These are phyloP conservation scores for Crossaster papposus DNA, from an alignment of 53 echinoderm and acorn worm genomes.

Conservation along the genomic window DNA sequence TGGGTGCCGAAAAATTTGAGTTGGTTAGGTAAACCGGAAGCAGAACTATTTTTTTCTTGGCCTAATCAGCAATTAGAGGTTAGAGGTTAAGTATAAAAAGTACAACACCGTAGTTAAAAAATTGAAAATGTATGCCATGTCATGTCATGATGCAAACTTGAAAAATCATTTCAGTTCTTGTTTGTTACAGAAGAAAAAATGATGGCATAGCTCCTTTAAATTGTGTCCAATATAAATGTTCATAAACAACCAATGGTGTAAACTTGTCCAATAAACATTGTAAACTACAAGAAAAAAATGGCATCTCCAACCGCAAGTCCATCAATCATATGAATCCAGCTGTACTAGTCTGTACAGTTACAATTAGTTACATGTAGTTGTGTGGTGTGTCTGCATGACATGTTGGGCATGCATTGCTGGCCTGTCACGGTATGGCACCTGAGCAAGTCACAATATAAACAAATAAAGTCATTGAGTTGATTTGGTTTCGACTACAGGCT, in stretches of 20 bases:
- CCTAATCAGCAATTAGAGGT: too few relatives aligned
- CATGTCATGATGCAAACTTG: too few relatives aligned
- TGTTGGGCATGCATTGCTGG: neutral
- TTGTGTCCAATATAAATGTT: constrained; percentile 3
- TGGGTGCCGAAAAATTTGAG: too few relatives aligned
- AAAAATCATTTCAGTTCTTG: too few relatives aligned
- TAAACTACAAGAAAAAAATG: neutral
- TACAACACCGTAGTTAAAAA: too few relatives aligned
- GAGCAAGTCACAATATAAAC: neutral
- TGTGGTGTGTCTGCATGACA: neutral
- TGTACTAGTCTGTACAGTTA: neutral
- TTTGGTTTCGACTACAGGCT: too few relatives aligned
- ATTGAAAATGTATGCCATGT: too few relatives aligned
- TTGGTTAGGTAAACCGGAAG: too few relatives aligned
- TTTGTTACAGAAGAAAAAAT: too few relatives aligned
- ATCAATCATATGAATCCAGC: neutral
- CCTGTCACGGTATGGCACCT: neutral
- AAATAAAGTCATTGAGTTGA: neutral
- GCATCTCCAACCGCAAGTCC: neutral
- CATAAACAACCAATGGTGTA: neutral
- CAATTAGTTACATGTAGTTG: neutral
- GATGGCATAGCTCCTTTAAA: too few relatives aligned
- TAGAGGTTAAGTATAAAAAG: too few relatives aligned
- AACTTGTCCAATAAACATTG: constrained; percentile 26
- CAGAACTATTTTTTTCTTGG: too few relatives aligned